Evolutionary conservation across 2,797 vertebrate species (phyloP).

Genomic region (Microhierax caerulescens): DNA sequence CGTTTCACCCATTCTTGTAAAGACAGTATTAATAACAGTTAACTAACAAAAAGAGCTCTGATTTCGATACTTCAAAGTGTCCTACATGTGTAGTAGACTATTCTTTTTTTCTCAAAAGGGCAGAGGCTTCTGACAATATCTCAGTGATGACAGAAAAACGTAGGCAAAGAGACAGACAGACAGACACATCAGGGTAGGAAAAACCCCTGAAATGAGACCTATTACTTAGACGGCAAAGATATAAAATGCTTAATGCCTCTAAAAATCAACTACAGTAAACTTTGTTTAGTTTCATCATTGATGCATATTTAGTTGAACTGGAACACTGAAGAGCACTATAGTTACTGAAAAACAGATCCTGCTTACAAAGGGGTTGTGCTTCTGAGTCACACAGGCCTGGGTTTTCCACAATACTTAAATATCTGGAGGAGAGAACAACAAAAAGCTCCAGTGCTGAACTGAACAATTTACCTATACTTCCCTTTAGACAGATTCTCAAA

Average conservation of each 20-base stretch:
- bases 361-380: not conserved
- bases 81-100: not conserved
- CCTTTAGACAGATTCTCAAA: not conserved
- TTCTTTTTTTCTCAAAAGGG: not conserved
- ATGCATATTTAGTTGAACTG: not conserved
- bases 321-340: not conserved
- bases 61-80: not conserved
- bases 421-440: not conserved
- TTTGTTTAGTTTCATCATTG: not conserved
- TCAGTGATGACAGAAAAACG: not conserved
- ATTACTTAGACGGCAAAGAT: not conserved
- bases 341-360: not conserved
- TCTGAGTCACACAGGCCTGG: not conserved
- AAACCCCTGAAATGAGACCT: not conserved
- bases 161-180: not conserved
- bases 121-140: not conserved
- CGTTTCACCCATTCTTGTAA: conserved; percentile 76
- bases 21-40: conserved; percentile 78
- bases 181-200: not conserved
- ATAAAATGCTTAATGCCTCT: not conserved
- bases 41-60: conserved; percentile 49
- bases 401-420: not conserved
- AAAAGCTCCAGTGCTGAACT: not conserved
- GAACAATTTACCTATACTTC: not conserved
- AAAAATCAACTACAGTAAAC: not conserved